These are phyloP conservation scores for Phoeniculus purpureus DNA, from an alignment of 2,797 vertebrate genomes.

Conservation along the genomic window DNA sequence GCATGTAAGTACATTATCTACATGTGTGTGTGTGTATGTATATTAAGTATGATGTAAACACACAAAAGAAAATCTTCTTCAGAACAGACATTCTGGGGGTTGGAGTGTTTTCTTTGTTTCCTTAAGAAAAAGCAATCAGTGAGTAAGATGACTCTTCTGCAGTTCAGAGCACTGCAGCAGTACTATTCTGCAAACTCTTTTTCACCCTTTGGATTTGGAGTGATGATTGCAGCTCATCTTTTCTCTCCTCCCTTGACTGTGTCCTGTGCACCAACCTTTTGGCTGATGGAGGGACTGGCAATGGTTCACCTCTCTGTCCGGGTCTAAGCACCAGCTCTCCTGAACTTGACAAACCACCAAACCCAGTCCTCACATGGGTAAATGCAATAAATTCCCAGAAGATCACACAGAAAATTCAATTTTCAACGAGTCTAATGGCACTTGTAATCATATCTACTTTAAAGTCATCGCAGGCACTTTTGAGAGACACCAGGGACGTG, in stretches of 20 bases:
- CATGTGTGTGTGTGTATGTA: not conserved
- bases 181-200: not conserved
- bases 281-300: not conserved
- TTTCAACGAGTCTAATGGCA: not conserved
- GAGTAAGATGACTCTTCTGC: not conserved
- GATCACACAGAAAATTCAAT: not conserved
- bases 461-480: accelerated
- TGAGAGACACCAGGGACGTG: not conserved
- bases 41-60: not conserved
- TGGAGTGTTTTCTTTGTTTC: not conserved
- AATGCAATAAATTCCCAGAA: not conserved
- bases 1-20: not conserved
- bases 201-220: not conserved
- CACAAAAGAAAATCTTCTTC: not conserved
- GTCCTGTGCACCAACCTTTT: not conserved
- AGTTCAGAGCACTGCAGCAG: not conserved
- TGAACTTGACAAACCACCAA: not conserved
- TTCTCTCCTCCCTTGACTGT: not conserved
- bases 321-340: not conserved
- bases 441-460: not conserved
- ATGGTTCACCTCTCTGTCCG: not conserved
- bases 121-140: not conserved
- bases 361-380: not conserved
- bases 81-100: not conserved
- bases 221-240: not conserved